Conservation (phyloP, 2,888 invertebrate species). For the Calameuta idolon region DNA sequence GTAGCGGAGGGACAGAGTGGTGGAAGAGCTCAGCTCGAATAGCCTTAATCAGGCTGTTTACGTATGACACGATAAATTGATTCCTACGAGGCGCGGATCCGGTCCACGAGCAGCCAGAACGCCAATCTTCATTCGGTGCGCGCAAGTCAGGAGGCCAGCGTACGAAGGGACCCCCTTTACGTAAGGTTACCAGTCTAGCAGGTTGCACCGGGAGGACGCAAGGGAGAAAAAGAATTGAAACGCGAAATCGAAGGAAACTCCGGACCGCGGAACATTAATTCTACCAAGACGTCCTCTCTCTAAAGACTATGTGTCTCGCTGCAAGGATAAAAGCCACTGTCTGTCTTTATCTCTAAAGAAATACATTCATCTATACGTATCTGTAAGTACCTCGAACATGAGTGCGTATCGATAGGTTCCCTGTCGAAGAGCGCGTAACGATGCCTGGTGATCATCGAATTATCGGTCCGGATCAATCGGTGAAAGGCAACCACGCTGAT, state of each 20-base stretch:
- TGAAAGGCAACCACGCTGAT: background rate
- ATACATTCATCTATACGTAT: background rate
- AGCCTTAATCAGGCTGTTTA: constrained; percentile 3
- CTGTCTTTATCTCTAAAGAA: background rate
- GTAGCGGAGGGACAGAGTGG: background rate
- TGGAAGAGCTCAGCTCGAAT: background rate
- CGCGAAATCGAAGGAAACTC: background rate
- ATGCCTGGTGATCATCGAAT: background rate
- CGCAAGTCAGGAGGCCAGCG: background rate
- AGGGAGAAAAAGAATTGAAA: background rate
- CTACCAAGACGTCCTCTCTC: background rate
- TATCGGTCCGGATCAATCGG: constrained; percentile 2
- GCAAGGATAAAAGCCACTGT: background rate
- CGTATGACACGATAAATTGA: constrained; percentile 10
- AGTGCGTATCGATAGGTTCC: background rate
- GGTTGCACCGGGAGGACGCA: background rate
- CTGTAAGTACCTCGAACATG: background rate
- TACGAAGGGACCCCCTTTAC: background rate
- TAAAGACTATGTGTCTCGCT: background rate
- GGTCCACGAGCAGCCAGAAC: background rate
- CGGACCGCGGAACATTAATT: background rate
- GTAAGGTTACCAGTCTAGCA: background rate
- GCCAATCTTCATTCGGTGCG: background rate
- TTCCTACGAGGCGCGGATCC: constrained; percentile 1
- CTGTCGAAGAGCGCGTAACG: background rate